Evolutionary conservation across 2,113 vertebrate genomes (phyloP).

Genomic region (Salminus brasiliensis): DNA sequence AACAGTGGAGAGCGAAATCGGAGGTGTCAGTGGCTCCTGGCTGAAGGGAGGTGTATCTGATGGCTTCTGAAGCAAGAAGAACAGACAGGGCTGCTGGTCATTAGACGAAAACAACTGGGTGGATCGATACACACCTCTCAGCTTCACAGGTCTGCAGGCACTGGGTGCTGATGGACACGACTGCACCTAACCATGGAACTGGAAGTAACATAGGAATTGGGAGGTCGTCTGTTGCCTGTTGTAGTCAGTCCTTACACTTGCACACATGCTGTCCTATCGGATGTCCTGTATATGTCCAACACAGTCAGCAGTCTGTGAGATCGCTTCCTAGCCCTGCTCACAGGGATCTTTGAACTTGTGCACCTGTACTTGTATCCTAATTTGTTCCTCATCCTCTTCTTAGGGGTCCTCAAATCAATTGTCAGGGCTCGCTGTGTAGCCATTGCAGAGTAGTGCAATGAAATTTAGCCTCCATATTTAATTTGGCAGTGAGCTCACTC

Average conservation of each 20-base stretch:
- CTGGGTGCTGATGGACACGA: background rate
- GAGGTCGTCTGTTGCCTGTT: background rate
- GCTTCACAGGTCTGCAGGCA: background rate
- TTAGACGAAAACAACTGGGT: constrained; percentile 46
- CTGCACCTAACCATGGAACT: background rate
- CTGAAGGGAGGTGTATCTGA: constrained; percentile 59
- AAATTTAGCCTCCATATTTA: too few relatives aligned
- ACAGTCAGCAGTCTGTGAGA: too few relatives aligned
- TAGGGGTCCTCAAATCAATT: too few relatives aligned
- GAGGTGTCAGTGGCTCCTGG: constrained; percentile 56
- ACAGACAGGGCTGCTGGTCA: constrained; percentile 44
- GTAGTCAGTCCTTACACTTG: background rate
- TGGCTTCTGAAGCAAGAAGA: constrained; percentile 59
- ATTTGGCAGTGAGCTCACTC: too few relatives aligned
- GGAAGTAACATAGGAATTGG: background rate
- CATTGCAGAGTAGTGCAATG: too few relatives aligned
- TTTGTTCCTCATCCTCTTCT: too few relatives aligned
- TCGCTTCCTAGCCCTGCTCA: too few relatives aligned
- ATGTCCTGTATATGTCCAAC: too few relatives aligned
- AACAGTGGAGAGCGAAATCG: constrained; percentile 38
- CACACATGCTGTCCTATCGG: too few relatives aligned
- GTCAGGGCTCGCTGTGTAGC: too few relatives aligned
- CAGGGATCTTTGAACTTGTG: too few relatives aligned
- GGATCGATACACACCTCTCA: constrained; percentile 18
- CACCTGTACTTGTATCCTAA: too few relatives aligned